Base-by-base conservation (phyloP, 2,113 vertebrate species). In the Theristicus caerulescens region DNA sequence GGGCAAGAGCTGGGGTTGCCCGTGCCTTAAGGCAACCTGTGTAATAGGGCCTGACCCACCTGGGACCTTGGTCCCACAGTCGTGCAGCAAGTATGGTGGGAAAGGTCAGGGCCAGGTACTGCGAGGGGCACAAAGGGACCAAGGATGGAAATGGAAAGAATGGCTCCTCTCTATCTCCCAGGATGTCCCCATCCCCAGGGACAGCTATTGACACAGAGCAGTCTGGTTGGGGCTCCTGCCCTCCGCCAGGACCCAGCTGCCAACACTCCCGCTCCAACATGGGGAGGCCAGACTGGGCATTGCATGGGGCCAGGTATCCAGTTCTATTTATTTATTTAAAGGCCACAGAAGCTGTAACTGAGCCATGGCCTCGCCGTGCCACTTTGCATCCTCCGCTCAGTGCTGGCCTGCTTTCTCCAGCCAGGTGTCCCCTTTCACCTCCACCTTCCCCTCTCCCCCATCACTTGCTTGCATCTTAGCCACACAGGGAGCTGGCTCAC, bases 301-400 rank as follows among this genome's bases (percentile, higher is more conserved):
- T 9, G 18, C 64, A 93, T 36, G 40, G 13, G 54, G 40, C 40
- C 47, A 59, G 73, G 89, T 96, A 89, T 97, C 78, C 44, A 66
- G 82, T 97, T 97, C 96, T 96, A 44, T 74, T 97, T 95, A 97
- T 96, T 97, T 97, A 97, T 97, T 97, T 97, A 97, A 93, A 92
- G 38, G 91, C 71, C 27, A 24, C 78, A 90, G 89, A 84, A 91
- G 52, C 62, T 94, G 96, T 95, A 97, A 97, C 44, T 92, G 95
- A 97, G 85, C 91, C 17, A 3, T 13, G 71, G 82, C 64, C 82
- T 90, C 0, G 0, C 46, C 2, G 7, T 91, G 84, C 51, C 52
- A 42, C 55, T 57, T 93, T 54, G 82, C 74, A 29, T 85, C 25
- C 70, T 27, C 54, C 15, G 6, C 81, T 86, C 6, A 0, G 21